phyloP scores from a whole-genome alignment of 2,113 vertebrate genomes.

The Engystomops pustulosus region DNA sequence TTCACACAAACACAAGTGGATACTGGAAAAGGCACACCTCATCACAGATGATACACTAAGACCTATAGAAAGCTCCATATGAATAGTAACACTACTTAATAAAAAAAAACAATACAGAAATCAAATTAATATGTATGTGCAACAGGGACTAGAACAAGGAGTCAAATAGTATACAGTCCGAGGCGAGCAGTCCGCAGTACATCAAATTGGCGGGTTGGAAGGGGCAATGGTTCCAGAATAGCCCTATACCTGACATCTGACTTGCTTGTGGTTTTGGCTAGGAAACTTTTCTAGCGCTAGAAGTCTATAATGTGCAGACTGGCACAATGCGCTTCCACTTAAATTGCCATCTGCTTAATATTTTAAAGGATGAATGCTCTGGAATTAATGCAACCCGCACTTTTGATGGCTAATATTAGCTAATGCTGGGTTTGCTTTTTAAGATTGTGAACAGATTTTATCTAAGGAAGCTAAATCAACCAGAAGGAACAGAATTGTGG shows the following conservation, averaged over 20 bases:
- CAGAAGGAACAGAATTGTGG: background rate
- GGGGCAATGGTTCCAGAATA: no score
- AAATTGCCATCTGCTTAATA: slow-evolving; percentile 18
- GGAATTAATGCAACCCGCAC: background rate
- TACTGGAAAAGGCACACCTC: no score
- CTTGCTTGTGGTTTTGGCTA: background rate
- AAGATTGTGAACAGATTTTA: background rate
- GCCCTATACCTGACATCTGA: background rate
- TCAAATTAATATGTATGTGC: no score
- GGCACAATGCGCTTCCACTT: background rate
- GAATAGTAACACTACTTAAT: no score
- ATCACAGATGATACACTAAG: no score
- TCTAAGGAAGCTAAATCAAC: background rate
- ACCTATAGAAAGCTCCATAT: no score
- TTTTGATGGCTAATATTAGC: background rate
- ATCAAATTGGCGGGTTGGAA: no score
- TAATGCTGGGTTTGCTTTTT: slow-evolving; percentile 32
- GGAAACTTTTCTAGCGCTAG: background rate
- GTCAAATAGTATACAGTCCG: no score
- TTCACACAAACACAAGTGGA: no score
- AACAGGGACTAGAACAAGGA: no score
- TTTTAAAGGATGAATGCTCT: slow-evolving; percentile 10
- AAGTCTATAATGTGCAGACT: background rate
- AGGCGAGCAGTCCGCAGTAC: no score
- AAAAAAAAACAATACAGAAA: no score